phyloP scores from a whole-genome alignment of 2,888 invertebrate genomes.

The Coremacera marginata region DNA sequence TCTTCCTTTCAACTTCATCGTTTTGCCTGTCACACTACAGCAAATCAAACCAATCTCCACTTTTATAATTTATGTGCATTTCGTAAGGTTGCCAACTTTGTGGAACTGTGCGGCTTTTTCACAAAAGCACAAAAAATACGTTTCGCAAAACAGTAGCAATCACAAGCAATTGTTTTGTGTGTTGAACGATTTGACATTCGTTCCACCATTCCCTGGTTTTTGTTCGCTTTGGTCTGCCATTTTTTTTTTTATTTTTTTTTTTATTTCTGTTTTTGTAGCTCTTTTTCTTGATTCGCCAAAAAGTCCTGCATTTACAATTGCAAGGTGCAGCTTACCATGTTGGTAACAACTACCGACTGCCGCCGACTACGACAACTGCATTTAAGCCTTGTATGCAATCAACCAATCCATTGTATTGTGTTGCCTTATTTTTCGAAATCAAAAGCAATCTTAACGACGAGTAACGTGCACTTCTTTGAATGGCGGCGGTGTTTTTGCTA shows the following conservation, averaged over 20 bases:
- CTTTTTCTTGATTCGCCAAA: slow-evolving; percentile 14
- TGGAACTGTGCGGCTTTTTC: slow-evolving; percentile 13
- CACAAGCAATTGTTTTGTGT: slow-evolving; percentile 40
- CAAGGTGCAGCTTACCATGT: slow-evolving; percentile 39
- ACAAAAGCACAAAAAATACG: slow-evolving; percentile 18
- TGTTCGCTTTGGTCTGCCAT: slow-evolving; percentile 10
- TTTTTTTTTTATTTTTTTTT: not conserved
- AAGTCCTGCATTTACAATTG: slow-evolving; percentile 23
- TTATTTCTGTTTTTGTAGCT: not conserved
- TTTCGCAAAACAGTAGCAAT: slow-evolving; percentile 40
- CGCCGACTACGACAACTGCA: slow-evolving; percentile 9
- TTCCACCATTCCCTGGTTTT: slow-evolving; percentile 13
- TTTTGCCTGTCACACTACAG: not conserved
- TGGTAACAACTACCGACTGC: slow-evolving; percentile 16
- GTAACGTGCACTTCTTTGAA: not conserved
- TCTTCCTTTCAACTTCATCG: not conserved
- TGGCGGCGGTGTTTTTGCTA: not conserved
- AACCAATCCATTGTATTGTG: slow-evolving; percentile 20
- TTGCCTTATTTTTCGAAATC: slow-evolving; percentile 24
- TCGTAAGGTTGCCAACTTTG: not conserved
- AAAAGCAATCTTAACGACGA: slow-evolving; percentile 25
- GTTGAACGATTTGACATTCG: slow-evolving; percentile 36
- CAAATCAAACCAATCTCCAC: slow-evolving; percentile 24
- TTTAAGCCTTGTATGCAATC: slow-evolving; percentile 17
- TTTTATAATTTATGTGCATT: slow-evolving; percentile 38